Evolutionary conservation across 1,140 invertebrate species (phyloP).

Genomic region (Bombyx mandarina): DNA sequence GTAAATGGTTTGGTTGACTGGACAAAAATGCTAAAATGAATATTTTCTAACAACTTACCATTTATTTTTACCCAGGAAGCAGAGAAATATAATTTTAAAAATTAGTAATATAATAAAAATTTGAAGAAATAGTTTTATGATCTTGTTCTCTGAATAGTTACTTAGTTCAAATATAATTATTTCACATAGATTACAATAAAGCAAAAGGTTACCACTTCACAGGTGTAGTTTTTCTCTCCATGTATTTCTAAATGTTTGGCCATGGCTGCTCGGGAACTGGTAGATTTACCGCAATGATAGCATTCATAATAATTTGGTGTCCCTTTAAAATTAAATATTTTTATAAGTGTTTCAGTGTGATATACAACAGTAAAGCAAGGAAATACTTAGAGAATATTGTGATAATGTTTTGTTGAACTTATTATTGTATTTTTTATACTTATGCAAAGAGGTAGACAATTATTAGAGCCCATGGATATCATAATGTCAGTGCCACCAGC

Average conservation of each 20-base stretch:
- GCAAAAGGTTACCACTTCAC: conserved; percentile 40
- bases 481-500: no score
- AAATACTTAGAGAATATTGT: background rate
- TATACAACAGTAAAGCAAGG: background rate
- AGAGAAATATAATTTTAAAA: no score
- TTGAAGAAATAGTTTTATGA: no score
- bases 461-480: background rate
- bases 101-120: no score
- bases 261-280: conserved; percentile 46
- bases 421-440: background rate
- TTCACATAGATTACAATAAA: background rate
- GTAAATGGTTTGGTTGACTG: no score
- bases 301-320: conserved; percentile 35
- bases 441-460: conserved; percentile 6
- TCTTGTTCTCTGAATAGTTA: no score
- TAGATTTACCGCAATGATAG: conserved; percentile 49
- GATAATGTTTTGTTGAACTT: background rate
- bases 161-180: no score
- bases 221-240: conserved; percentile 51
- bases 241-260: conserved; percentile 60
- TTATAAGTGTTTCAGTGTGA: background rate
- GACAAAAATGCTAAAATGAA: no score
- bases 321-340: conserved; percentile 15
- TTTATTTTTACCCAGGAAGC: no score
- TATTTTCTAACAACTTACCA: no score